These are phyloP conservation scores for Ectemnius cavifrons DNA, from an alignment of 2,888 invertebrate genomes.

Conservation along the genomic window DNA sequence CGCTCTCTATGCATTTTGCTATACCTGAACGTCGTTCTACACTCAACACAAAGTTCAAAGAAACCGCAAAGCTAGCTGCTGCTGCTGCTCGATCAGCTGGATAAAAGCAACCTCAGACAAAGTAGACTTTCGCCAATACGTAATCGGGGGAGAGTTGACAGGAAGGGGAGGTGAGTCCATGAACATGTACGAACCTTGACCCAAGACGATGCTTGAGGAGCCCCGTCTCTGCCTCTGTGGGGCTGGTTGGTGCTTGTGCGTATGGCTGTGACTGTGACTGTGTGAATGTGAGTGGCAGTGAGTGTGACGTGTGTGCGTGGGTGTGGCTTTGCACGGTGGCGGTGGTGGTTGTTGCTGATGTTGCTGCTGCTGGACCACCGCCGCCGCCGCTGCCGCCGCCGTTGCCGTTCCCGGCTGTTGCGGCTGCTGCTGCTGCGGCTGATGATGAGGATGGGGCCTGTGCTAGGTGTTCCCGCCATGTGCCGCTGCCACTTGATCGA, in stretches of 20 bases:
- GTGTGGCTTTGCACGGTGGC: slow-evolving; percentile 69
- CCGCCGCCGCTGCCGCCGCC: slow-evolving; percentile 55
- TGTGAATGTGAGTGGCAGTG: slow-evolving; percentile 76
- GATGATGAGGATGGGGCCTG: slow-evolving; percentile 74
- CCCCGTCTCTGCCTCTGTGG: slow-evolving; percentile 75
- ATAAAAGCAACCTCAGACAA: too few relatives aligned
- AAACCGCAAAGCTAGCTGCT: too few relatives aligned
- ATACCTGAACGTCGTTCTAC: too few relatives aligned
- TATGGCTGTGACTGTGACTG: slow-evolving; percentile 75
- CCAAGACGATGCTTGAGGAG: slow-evolving; percentile 76
- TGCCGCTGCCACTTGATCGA: slow-evolving; percentile 80
- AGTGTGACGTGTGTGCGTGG: slow-evolving; percentile 75
- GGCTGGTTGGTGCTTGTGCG: slow-evolving; percentile 75
- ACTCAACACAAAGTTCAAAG: too few relatives aligned
- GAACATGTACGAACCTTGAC: slow-evolving; percentile 69
- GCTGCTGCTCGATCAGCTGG: too few relatives aligned
- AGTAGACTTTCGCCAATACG: too few relatives aligned
- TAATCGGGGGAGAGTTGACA: not conserved
- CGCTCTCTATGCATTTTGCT: too few relatives aligned
- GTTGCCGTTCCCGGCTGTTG: slow-evolving; percentile 44
- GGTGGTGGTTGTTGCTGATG: slow-evolving; percentile 59
- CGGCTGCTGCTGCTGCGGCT: slow-evolving; percentile 64
- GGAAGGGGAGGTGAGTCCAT: slow-evolving; percentile 6
- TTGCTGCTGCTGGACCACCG: slow-evolving; percentile 57
- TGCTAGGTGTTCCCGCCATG: slow-evolving; percentile 77